These are phyloP conservation scores for Orthosia cruda DNA, from an alignment of 2,888 invertebrate species.

Conservation along the genomic window DNA sequence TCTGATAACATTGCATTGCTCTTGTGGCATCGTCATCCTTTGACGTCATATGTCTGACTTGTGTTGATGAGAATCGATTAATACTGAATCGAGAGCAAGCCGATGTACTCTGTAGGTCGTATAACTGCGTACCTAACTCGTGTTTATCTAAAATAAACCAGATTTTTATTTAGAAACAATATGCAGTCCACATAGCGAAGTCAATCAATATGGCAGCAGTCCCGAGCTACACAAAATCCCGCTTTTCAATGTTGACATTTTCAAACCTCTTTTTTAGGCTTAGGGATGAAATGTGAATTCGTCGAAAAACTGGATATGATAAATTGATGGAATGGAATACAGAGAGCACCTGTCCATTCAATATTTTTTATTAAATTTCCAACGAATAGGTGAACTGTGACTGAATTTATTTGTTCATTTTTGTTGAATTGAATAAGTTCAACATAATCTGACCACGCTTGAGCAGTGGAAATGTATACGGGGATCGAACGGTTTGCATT, in stretches of 20 bases:
- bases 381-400: not conserved
- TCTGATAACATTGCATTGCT: conserved; percentile 47
- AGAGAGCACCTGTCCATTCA: conserved; percentile 23
- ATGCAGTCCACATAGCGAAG: not conserved
- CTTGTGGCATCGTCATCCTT: conserved; percentile 27
- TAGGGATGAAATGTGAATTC: conserved; percentile 73
- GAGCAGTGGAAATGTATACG: not conserved
- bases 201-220: conserved; percentile 16
- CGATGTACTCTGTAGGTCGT: not conserved
- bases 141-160: not conserved
- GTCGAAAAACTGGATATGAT: conserved; percentile 78
- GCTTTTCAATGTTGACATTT: conserved; percentile 74
- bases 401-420: not conserved
- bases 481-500: conserved; percentile 22
- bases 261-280: conserved; percentile 73
- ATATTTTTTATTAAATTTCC: conserved; percentile 11
- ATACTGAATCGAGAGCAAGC: not conserved
- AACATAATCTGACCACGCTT: not conserved
- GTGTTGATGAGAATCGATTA: conserved; percentile 48
- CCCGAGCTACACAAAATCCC: conserved; percentile 64
- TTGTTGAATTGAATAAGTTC: conserved; percentile 2
- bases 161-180: conserved; percentile 16
- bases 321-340: conserved; percentile 79
- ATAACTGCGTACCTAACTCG: too few species aligned
- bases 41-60: conserved; percentile 44